These are phyloP conservation scores for Tenthredo notha DNA, from an alignment of 2,888 invertebrate genomes.

Conservation along the genomic window DNA sequence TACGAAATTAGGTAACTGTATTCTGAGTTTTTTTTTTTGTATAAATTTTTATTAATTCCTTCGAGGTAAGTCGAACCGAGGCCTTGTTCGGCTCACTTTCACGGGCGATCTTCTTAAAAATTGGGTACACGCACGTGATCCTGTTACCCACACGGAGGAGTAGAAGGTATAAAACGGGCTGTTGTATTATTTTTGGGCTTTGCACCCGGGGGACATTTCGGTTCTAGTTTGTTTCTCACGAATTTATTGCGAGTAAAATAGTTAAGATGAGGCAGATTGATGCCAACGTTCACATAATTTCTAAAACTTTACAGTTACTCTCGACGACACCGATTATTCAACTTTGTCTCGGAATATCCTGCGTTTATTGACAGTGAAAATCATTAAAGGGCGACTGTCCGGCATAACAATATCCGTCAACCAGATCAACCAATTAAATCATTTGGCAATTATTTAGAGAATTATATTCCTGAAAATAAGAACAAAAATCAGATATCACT, in stretches of 20 bases:
- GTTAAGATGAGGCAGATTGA: not conserved
- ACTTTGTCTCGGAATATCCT: not conserved
- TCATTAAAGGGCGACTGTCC: not conserved
- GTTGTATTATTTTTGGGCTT: not conserved
- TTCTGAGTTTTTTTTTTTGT: not conserved
- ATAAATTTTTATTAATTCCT: not conserved
- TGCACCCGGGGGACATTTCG: not conserved
- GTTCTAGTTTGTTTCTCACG: slow-evolving; percentile 20
- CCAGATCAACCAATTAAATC: not conserved
- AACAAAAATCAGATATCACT: not conserved
- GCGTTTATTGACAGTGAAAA: not conserved
- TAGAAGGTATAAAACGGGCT: not conserved
- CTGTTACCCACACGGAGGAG: not conserved
- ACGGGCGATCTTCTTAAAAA: slow-evolving; percentile 31
- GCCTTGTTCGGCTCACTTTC: slow-evolving; percentile 35
- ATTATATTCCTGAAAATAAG: not conserved
- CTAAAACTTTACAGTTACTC: not conserved
- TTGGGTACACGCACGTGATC: slow-evolving; percentile 40
- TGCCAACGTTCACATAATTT: not conserved
- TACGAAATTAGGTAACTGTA: not conserved
- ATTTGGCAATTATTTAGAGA: not conserved
- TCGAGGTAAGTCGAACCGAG: not conserved
- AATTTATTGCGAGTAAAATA: not conserved
- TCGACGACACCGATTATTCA: slow-evolving; percentile 24
- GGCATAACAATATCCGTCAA: not conserved